These are phyloP conservation scores for Torymus texanus DNA, from an alignment of 2,888 invertebrate genomes.

Conservation along the genomic window DNA sequence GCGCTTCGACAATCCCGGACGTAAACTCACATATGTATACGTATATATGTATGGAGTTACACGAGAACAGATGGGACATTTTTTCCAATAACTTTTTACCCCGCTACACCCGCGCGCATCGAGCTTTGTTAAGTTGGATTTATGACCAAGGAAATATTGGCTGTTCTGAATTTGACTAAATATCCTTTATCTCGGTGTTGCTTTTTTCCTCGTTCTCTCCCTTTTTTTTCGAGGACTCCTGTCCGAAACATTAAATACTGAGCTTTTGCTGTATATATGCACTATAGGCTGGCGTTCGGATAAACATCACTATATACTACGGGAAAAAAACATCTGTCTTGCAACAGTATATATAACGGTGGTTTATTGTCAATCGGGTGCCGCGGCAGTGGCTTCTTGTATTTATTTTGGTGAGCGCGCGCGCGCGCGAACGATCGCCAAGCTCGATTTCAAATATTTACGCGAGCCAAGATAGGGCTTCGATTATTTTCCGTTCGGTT, in stretches of 20 bases:
- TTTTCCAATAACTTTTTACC: constrained; percentile 42
- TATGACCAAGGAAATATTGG: constrained; percentile 48
- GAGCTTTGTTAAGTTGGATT: constrained; percentile 47
- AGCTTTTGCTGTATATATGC: background rate
- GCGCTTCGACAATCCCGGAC: constrained; percentile 25
- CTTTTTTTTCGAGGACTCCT: constrained; percentile 5
- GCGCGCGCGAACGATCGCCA: background rate
- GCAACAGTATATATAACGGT: background rate
- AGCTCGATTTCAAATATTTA: constrained; percentile 49
- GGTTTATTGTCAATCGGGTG: constrained; percentile 31
- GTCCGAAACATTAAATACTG: constrained; percentile 14
- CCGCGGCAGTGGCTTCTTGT: background rate
- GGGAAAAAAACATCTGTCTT: constrained; percentile 7
- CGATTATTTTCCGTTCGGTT: constrained; percentile 27
- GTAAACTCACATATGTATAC: constrained; percentile 16
- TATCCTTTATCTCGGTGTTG: constrained; percentile 19
- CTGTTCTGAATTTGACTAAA: constrained; percentile 51
- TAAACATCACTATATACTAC: no score
- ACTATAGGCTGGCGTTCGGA: background rate
- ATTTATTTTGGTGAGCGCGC: constrained; percentile 21
- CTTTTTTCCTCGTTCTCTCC: background rate
- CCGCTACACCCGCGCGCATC: background rate
- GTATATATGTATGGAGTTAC: constrained; percentile 29
- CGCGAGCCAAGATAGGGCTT: constrained; percentile 36
- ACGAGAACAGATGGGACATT: constrained; percentile 44